These are phyloP conservation scores for Tachycineta bicolor DNA, from an alignment of 2,113 vertebrate species.

Conservation along the genomic window DNA sequence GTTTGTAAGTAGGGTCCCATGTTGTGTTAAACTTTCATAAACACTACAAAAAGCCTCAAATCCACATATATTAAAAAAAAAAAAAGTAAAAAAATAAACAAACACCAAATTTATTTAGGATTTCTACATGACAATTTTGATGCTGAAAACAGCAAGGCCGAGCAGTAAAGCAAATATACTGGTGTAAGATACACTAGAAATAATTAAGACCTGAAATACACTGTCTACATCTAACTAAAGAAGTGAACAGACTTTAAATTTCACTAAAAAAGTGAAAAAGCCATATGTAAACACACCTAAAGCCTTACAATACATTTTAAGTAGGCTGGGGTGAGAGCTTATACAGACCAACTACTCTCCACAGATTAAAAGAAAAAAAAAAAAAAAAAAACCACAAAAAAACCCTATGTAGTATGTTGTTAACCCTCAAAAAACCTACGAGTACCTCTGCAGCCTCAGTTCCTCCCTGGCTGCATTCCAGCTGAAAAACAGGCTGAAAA, in stretches of 20 bases:
- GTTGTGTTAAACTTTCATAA: neutral
- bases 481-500: neutral
- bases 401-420: neutral
- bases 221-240: neutral
- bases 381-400: no score
- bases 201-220: neutral
- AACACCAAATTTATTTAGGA: neutral
- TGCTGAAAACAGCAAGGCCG: neutral
- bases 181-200: neutral
- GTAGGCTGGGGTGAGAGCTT: neutral
- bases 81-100: neutral
- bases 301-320: neutral
- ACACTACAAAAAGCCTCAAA: neutral
- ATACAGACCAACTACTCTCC: neutral
- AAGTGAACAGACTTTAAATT: neutral
- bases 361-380: no score
- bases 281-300: neutral
- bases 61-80: neutral
- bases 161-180: neutral
- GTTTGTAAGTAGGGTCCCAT: neutral
- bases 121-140: neutral
- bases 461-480: neutral
- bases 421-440: neutral
- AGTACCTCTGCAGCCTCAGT: neutral
- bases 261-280: no score